These are phyloP conservation scores for Drosophila buzzatii DNA, from an alignment of 2,888 invertebrate genomes.

Conservation along the genomic window DNA sequence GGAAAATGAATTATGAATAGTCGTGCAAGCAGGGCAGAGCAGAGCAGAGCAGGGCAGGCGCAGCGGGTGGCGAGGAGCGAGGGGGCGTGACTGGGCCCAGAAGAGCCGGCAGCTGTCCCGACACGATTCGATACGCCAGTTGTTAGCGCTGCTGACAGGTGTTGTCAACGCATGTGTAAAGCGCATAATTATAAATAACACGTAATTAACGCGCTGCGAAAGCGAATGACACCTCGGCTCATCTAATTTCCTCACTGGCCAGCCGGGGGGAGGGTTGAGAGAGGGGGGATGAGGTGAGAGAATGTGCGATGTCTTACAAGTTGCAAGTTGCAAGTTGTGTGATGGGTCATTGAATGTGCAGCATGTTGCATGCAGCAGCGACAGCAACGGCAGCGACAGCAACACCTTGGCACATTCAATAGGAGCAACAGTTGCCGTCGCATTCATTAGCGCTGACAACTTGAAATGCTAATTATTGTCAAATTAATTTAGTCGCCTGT, in stretches of 20 bases:
- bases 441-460: slow-evolving; percentile 84
- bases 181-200: slow-evolving; percentile 82
- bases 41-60: neutral
- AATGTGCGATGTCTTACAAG: slow-evolving; percentile 7
- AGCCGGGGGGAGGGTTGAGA: neutral
- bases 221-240: slow-evolving; percentile 76
- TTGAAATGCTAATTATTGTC: slow-evolving; percentile 85
- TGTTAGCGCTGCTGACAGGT: slow-evolving; percentile 65
- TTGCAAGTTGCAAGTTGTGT: slow-evolving; percentile 52
- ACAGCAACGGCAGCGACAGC: slow-evolving; percentile 9
- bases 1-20: slow-evolving; percentile 55
- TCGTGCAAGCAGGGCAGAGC: slow-evolving; percentile 3
- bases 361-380: slow-evolving; percentile 32
- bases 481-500: slow-evolving; percentile 85
- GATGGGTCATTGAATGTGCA: slow-evolving; percentile 73
- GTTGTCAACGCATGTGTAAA: slow-evolving; percentile 77
- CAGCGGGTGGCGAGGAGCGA: neutral
- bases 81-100: neutral
- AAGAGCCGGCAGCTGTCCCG: slow-evolving; percentile 12
- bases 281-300: neutral
- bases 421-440: slow-evolving; percentile 43
- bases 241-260: neutral
- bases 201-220: slow-evolving; percentile 79
- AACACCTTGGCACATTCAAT: slow-evolving; percentile 28
- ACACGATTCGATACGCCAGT: slow-evolving; percentile 33